Conservation (phyloP, 2,113 vertebrate species). For the Forbesichthys agassizii region DNA sequence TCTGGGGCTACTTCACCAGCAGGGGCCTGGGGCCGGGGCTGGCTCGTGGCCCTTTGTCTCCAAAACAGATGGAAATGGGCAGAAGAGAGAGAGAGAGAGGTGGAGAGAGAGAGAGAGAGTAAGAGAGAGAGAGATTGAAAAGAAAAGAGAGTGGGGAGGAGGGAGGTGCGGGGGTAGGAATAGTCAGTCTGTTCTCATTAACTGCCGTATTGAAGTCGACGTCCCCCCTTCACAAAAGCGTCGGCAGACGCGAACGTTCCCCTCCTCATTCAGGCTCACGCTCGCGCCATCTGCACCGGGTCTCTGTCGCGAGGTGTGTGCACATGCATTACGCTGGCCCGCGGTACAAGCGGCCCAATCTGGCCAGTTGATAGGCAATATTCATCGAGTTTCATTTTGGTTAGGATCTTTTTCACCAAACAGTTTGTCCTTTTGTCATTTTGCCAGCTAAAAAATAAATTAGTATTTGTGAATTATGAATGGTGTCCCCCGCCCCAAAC, state of each 20-base stretch:
- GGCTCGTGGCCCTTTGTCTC: slow-evolving; percentile 82
- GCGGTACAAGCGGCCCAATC: slow-evolving; percentile 57
- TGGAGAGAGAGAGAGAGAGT: slow-evolving; percentile 59
- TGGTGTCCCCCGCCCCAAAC: slow-evolving; percentile 40
- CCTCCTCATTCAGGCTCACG: slow-evolving; percentile 74
- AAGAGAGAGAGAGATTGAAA: background rate
- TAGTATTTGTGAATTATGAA: slow-evolving; percentile 18
- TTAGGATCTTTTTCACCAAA: slow-evolving; percentile 68
- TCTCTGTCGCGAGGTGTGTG: slow-evolving; percentile 68
- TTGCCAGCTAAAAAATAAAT: slow-evolving; percentile 7
- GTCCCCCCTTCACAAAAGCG: slow-evolving; percentile 72
- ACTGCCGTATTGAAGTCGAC: slow-evolving; percentile 78
- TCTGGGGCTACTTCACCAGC: slow-evolving; percentile 79
- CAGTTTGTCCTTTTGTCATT: slow-evolving; percentile 56
- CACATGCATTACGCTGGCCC: slow-evolving; percentile 56
- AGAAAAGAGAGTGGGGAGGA: slow-evolving; percentile 43
- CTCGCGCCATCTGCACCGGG: slow-evolving; percentile 78
- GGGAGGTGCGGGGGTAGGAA: slow-evolving; percentile 47
- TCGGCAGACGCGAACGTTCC: slow-evolving; percentile 65
- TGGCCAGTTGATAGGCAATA: slow-evolving; percentile 59
- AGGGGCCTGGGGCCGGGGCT: slow-evolving; percentile 77
- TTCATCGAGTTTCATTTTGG: slow-evolving; percentile 69
- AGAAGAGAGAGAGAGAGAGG: slow-evolving; percentile 65
- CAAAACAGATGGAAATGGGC: slow-evolving; percentile 83
- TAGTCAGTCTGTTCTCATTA: slow-evolving; percentile 85